Percentiles rank a stretch among this genome's conserved stretches.
Evolutionary conservation across 2,888 invertebrate species (phyloP).

Genomic region (Theretra japonica): DNA sequence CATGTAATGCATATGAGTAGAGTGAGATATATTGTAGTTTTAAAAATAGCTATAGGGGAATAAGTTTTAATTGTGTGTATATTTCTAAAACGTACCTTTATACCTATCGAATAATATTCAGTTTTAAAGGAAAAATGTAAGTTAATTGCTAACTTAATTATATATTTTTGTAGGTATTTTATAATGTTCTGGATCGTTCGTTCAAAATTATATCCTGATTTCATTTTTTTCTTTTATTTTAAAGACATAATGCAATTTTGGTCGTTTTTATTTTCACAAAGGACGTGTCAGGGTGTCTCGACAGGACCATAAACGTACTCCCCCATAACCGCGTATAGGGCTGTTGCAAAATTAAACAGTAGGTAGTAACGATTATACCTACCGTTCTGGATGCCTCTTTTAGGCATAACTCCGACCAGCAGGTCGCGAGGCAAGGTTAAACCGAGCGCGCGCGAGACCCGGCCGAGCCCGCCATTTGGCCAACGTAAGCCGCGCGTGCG

Average conservation of each 20-base stretch:
- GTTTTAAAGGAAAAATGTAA: too few species aligned
- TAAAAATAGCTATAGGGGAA: too few species aligned
- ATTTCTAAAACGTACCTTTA: too few species aligned
- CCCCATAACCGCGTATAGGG: conserved; percentile 1
- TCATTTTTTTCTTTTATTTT: too few species aligned
- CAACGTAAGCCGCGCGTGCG: conserved; percentile 62
- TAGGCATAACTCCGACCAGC: conserved; percentile 61
- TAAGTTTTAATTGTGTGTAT: too few species aligned
- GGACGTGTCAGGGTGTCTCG: not conserved
- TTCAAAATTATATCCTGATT: too few species aligned
- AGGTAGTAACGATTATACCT: conserved; percentile 32
- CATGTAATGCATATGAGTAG: too few species aligned
- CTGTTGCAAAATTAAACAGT: conserved; percentile 26
- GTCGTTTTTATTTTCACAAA: not conserved
- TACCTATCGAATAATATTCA: too few species aligned
- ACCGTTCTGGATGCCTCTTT: conserved; percentile 57
- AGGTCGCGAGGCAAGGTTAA: conserved; percentile 60
- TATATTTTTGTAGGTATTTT: too few species aligned
- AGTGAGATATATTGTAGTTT: too few species aligned
- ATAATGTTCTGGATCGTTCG: too few species aligned
- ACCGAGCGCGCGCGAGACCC: conserved; percentile 43
- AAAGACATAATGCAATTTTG: not conserved
- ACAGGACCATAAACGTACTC: not conserved
- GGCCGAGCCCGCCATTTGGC: conserved; percentile 63
- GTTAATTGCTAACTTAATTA: too few species aligned